Evolutionary conservation across 2,888 invertebrate species (phyloP), one percentile per base, ranked within the genome.

Genomic region (Brachylomia viminalis): DNA sequence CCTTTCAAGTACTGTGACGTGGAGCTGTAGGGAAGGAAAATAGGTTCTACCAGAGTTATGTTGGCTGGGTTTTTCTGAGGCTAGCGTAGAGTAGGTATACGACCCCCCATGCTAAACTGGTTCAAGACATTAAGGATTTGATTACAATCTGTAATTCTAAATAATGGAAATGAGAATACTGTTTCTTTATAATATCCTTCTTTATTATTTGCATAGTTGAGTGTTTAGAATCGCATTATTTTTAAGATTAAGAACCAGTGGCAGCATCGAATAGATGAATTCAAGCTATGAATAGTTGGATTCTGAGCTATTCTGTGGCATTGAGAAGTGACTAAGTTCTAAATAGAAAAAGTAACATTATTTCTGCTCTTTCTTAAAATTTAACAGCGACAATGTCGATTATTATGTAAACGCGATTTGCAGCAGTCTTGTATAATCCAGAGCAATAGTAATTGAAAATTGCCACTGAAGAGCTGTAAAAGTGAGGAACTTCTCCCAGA

Each of bases 401-500:
- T 72, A 54, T 67, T 59, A 80, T 84, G 73, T 73, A 67, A 72
- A 84, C 52, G 30, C 30, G 17, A n/a, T 64, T 80, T 72, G 38
- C 49, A 52, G 30, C 45, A 62, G 23, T 84, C 52, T 33, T 27
- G 68, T 27, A 54, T 27, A 49, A 56, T 56, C 27, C 33, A 8
- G 11, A 80, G 56, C 80, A 52, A 73, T 64, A 76, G 65, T 65
- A 82, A 85, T 72, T 72, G 83, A 77, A 72, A 85, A 69, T 72
- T 47, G 47, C 67, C 71, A 62, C 71, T 72, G 59, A 82, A 75
- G 47, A 80, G 74, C 75, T 70, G 52, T 85, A 71, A 72, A 79
- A 77, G 56, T 58, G 59, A 42, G 56, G 20, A 78, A 83, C 68
- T 83, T 83, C n/a, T 54, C 17, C 42, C 68, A 54, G 49, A 62